phyloP scores from a whole-genome alignment of 2,797 vertebrate genomes.

The Furcifer pardalis region DNA sequence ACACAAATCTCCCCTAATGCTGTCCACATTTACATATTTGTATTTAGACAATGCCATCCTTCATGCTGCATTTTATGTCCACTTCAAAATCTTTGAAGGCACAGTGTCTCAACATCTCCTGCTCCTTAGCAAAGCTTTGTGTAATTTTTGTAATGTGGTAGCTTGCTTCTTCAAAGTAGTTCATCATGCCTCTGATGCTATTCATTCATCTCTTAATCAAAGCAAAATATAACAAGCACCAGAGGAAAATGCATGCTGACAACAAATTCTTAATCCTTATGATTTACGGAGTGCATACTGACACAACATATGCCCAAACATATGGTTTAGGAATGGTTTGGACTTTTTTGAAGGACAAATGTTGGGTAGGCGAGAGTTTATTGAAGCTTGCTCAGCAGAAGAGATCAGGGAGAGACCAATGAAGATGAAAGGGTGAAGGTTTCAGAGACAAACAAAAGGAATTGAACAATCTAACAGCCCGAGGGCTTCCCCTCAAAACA shows the following conservation, averaged over 20 bases:
- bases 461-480: not conserved
- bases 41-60: too few relatives aligned
- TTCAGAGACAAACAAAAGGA: not conserved
- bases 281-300: not conserved
- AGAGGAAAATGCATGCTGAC: slow-evolving; percentile 13
- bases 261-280: not conserved
- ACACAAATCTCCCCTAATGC: too few relatives aligned
- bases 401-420: slow-evolving; percentile 28
- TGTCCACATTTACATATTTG: too few relatives aligned
- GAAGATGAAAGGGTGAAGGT: not conserved
- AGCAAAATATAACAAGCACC: not conserved
- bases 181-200: not conserved
- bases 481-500: not conserved
- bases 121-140: not conserved
- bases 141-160: not conserved
- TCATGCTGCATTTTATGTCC: not conserved
- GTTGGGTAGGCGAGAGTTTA: not conserved
- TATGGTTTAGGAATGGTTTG: slow-evolving; percentile 17
- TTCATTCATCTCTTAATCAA: not conserved
- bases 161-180: not conserved
- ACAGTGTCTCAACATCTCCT: not conserved
- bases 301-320: not conserved
- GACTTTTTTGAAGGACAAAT: not conserved
- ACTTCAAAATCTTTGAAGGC: not conserved
- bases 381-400: not conserved